phyloP scores from a whole-genome alignment of 2,888 invertebrate species.

The Quadriops clusia region DNA sequence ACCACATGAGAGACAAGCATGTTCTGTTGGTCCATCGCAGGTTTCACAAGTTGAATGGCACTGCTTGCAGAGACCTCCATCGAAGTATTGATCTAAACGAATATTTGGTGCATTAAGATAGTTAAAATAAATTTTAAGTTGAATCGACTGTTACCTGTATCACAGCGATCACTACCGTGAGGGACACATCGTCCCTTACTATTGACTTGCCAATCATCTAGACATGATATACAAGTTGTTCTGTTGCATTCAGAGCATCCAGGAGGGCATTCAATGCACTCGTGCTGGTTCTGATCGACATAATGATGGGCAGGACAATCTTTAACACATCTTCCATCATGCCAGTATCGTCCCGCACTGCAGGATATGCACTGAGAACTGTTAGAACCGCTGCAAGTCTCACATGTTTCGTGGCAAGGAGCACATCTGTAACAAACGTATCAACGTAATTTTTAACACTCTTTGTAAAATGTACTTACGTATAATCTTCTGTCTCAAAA shows the following conservation, averaged over 20 bases:
- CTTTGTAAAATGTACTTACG: constrained; percentile 34
- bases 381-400: constrained; percentile 67
- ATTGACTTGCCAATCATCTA: constrained; percentile 61
- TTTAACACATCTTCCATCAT: constrained; percentile 59
- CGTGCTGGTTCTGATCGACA: constrained; percentile 64
- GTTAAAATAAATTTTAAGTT: constrained; percentile 4
- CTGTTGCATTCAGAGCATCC: constrained; percentile 68
- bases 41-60: constrained; percentile 72
- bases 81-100: constrained; percentile 59
- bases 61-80: constrained; percentile 54
- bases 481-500: constrained; percentile 78
- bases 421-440: constrained; percentile 46
- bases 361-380: constrained; percentile 74
- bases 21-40: constrained; percentile 67
- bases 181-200: constrained; percentile 65
- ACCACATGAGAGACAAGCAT: constrained; percentile 63
- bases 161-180: constrained; percentile 57
- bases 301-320: constrained; percentile 65
- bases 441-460: constrained; percentile 10
- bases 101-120: constrained; percentile 5
- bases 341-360: constrained; percentile 56
- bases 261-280: constrained; percentile 67
- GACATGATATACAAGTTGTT: constrained; percentile 62
- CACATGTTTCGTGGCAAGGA: constrained; percentile 66
- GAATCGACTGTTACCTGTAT: constrained; percentile 37